phyloP scores from a whole-genome alignment of 2,888 invertebrate species.

The Sthenelais limicola region DNA sequence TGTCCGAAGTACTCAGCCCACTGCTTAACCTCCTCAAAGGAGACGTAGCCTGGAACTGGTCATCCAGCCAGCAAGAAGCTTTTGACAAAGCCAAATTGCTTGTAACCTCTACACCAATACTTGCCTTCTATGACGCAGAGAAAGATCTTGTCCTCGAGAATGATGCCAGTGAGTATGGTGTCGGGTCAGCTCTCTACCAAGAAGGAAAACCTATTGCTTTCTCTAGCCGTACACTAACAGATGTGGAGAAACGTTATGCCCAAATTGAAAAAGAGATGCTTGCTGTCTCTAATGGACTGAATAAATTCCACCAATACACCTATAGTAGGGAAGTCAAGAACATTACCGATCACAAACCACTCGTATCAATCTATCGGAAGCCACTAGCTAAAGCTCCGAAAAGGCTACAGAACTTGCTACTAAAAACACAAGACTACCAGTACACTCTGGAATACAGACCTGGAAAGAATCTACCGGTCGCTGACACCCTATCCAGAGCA shows the following conservation, averaged over 20 bases:
- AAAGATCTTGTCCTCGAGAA: too few species aligned
- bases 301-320: constrained; percentile 68
- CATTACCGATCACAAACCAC: constrained; percentile 69
- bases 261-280: constrained; percentile 68
- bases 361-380: constrained; percentile 66
- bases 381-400: constrained; percentile 54
- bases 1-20: too few species aligned
- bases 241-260: constrained; percentile 65
- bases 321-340: constrained; percentile 62
- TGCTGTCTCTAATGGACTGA: constrained; percentile 63
- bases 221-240: constrained; percentile 68
- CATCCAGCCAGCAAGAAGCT: too few species aligned
- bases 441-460: constrained; percentile 42
- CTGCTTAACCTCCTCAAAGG: too few species aligned
- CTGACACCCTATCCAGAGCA: constrained; percentile 52
- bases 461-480: constrained; percentile 47
- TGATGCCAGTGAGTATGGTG: constrained; percentile 20
- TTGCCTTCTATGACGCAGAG: too few species aligned
- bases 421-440: constrained; percentile 23
- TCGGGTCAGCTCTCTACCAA: constrained; percentile 57
- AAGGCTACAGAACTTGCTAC: constrained; percentile 58
- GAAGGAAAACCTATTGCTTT: constrained; percentile 66
- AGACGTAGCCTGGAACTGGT: too few species aligned
- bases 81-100: too few species aligned
- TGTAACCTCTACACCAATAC: too few species aligned